Conservation (phyloP, 2,888 invertebrate genomes). For the Callosobruchus maculatus region DNA sequence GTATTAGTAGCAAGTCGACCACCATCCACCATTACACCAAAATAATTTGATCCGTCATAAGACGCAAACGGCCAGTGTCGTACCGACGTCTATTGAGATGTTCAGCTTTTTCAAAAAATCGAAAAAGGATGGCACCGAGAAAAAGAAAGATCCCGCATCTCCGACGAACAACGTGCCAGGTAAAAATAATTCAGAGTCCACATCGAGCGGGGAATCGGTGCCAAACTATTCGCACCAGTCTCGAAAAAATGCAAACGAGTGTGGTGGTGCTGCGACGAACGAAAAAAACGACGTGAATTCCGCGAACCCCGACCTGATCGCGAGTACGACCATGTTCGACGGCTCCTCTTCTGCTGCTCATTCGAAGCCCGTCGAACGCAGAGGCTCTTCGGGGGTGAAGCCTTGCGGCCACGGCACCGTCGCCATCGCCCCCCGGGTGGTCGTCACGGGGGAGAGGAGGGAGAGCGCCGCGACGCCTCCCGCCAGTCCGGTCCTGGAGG, state of each 20-base stretch:
- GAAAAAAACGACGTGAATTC: constrained; percentile 35
- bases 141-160: constrained; percentile 19
- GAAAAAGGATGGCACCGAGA: constrained; percentile 36
- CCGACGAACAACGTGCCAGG: constrained; percentile 4
- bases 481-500: constrained; percentile 39
- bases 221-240: constrained; percentile 32
- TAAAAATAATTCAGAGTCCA: constrained; percentile 40
- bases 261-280: constrained; percentile 29
- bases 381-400: constrained; percentile 32
- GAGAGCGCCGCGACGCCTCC: constrained; percentile 36
- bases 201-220: constrained; percentile 25
- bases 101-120: constrained; percentile 43
- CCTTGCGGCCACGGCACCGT: constrained; percentile 47
- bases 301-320: constrained; percentile 20
- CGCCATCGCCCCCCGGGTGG: constrained; percentile 41
- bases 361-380: constrained; percentile 10
- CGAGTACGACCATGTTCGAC: constrained; percentile 11
- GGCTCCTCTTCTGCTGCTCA: constrained; percentile 7
- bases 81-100: constrained; percentile 23
- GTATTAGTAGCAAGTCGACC: background rate
- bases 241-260: constrained; percentile 34
- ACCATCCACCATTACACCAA: background rate
- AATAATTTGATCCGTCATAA: no score
- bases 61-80: background rate
- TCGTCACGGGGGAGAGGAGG: constrained; percentile 25